Base-by-base conservation (phyloP, 2,888 invertebrate genomes). In the Eristalis pertinax region DNA sequence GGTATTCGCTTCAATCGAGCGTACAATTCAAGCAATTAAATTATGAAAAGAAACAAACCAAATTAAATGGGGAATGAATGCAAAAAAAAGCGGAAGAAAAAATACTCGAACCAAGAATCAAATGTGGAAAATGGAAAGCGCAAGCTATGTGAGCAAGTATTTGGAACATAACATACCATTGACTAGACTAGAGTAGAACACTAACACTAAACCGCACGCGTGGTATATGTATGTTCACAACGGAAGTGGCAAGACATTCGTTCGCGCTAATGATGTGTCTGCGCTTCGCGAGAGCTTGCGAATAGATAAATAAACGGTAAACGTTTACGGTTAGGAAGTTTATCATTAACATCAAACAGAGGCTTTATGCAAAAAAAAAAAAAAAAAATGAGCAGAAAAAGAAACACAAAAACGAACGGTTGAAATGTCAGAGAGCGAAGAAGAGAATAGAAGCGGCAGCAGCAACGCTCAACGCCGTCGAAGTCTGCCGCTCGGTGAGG, bases 211-310 rank as follows among this genome's bases (percentile, higher is more conserved):
- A 1, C 19, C 22, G 22, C 63, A 64, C 62, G 63, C 41, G 38
- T 58, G 58, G 32, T 8, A 10, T 32, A 32, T 32, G 32, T 32
- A 70, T 29, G 74, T 70, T 74, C 73, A 65, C 74, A 86, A 78
- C 81, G 65, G 77, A 78, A 85, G 85, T 81, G 24, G 60, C 68
- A 26, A 81, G 68, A 70, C 68, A 69, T 85, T 85, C 85, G 69
- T 69, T 32, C 32, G 50, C 50, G 19, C 73, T 77, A 69, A 81
- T 76, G 41, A 58, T 67, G 63, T 13, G 41, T 35, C 65, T 43
- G 73, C 50, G 72, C 72, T 77, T 68, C 73, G 43, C 73, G 58
- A 62, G 13, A 72, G 56, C 62, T 75, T 79, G 76, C 65, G 65
- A 70, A 82, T 38, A 68, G 65, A 84, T 29, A 70, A 35, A 50